These are phyloP conservation scores for Tragelaphus strepsiceros DNA, from an alignment of 2,113 vertebrate genomes.

Conservation along the genomic window DNA sequence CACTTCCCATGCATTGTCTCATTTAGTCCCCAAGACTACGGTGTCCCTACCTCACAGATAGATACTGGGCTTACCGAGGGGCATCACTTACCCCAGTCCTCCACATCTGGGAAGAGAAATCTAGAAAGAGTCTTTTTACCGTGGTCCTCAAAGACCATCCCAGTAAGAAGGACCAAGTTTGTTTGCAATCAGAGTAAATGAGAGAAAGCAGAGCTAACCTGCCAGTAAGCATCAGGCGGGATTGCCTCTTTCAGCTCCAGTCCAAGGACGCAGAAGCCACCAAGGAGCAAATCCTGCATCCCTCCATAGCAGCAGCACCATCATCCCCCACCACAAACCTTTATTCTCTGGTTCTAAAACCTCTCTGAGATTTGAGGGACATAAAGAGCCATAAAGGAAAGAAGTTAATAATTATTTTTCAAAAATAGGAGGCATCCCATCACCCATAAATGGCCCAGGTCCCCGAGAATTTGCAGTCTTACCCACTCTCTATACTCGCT, in stretches of 20 bases:
- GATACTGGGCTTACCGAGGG: background rate
- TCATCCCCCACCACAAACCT: background rate
- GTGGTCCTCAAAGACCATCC: background rate
- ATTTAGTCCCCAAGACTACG: background rate
- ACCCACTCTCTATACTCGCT: rapidly evolving
- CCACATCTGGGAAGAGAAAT: too few relatives aligned
- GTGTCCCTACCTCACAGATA: background rate
- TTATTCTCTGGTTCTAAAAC: constrained; percentile 3
- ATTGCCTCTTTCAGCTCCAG: background rate
- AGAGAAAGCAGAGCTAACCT: background rate
- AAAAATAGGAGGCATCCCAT: constrained; percentile 54
- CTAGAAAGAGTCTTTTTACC: background rate
- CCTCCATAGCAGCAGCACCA: background rate
- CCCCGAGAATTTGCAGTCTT: constrained; percentile 37
- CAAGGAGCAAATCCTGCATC: background rate
- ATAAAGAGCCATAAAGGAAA: constrained; percentile 11
- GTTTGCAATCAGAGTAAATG: background rate
- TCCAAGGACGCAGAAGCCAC: constrained; percentile 23
- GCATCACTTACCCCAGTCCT: rapidly evolving
- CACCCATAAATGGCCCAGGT: constrained; percentile 64
- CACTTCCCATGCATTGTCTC: background rate
- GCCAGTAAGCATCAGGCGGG: too few relatives aligned
- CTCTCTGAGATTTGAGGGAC: constrained; percentile 29
- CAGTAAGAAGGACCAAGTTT: background rate
- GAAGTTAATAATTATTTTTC: constrained; percentile 60